Percentiles rank a stretch among this genome's conserved stretches.
These are phyloP conservation scores for Eclectus roratus DNA, from an alignment of 2,113 vertebrate species.

Conservation along the genomic window DNA sequence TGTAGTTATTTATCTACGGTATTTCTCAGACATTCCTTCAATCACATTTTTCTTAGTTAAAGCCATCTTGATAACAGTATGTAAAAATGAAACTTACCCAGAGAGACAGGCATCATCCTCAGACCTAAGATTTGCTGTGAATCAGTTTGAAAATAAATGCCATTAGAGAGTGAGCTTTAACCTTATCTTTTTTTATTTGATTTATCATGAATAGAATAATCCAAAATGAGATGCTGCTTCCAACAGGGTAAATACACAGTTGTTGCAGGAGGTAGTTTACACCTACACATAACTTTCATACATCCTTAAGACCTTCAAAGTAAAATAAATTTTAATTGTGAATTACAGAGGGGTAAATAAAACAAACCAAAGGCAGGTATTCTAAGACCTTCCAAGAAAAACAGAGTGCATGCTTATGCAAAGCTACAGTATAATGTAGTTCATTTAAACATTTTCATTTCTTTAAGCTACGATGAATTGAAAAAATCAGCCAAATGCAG, in stretches of 20 bases:
- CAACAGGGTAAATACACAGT: background rate
- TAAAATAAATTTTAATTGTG: background rate
- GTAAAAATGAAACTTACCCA: background rate
- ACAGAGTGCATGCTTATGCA: background rate
- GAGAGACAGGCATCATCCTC: background rate
- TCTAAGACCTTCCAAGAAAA: background rate
- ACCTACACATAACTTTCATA: background rate
- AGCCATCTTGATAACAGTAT: background rate
- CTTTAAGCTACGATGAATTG: background rate
- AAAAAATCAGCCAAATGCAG: background rate
- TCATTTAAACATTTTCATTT: background rate
- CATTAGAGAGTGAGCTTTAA: background rate
- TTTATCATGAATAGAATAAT: background rate
- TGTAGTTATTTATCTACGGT: background rate
- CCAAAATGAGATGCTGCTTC: background rate
- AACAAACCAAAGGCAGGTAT: background rate
- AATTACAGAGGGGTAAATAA: background rate
- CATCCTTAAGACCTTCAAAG: background rate
- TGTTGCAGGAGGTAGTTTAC: background rate
- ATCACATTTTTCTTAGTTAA: background rate
- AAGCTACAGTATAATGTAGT: background rate
- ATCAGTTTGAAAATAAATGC: background rate
- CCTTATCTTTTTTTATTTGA: background rate
- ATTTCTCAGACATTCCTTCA: background rate
- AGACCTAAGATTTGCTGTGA: background rate